Evolutionary conservation across 2,113 vertebrate genomes (phyloP), one percentile per base, ranked within the genome.

Genomic region (Choloepus hoffmanni): DNA sequence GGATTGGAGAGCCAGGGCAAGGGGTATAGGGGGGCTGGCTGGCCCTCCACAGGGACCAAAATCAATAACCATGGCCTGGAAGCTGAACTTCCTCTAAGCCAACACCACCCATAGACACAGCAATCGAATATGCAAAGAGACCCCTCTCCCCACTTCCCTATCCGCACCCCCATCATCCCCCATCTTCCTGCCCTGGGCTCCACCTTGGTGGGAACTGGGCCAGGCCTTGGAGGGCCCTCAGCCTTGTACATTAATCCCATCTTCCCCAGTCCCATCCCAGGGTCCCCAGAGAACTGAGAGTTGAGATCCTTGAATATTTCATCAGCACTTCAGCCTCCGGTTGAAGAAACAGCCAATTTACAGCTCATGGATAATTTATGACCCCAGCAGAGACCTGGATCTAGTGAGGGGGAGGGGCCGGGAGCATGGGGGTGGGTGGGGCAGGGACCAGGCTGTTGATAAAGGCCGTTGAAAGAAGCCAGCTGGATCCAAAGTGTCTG

Each of bases 301-400:
- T 95, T 96, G 94, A 96, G 89, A 96, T 92, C 89, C 70, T 90
- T 97, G 89, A 97, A 97, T 98, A 98, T 98, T 98, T 98, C 97
- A 98, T 98, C 94, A 96, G 96, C 87, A 89, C 96, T 94, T 97
- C 88, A 87, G 93, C 84, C 85, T 96, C 94, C 88, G 70, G 79
- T 77, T 36, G 93, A 96, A 85, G 92, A 63, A 62, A 84, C 89
- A 68, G 95, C 92, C 96, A 93, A 89, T 84, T 72, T 85, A 83
- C 83, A 94, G 87, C 94, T 95, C 94, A 92, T 95, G 89, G 94
- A 79, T 97, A 96, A 98, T 98, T 97, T 94, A 97, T 83, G 86
- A 77, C 50, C 43, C 73, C 28, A 48, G 83, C 74, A 65, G 87
- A 83, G 91, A 85, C 76, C 94, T 94, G 92, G 87, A 90, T 87